Conservation (phyloP, 2,113 vertebrate species). For the Nycticorax nycticorax region DNA sequence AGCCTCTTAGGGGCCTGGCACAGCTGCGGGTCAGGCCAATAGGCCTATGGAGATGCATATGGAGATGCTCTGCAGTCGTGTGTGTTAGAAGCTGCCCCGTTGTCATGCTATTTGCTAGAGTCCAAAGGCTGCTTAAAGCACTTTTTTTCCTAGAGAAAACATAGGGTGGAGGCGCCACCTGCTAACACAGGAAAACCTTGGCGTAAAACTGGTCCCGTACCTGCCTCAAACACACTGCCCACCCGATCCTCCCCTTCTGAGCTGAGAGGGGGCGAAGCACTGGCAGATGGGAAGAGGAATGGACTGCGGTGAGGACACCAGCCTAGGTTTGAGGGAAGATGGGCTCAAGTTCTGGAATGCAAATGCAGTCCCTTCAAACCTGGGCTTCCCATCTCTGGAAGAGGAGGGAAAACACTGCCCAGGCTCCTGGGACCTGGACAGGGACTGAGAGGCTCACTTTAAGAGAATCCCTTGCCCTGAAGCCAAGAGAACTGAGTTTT, state of each 20-base stretch:
- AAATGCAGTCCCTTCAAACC: background rate
- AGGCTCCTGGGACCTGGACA: background rate
- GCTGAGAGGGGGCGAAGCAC: background rate
- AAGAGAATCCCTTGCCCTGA: background rate
- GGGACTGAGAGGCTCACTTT: background rate
- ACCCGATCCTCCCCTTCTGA: background rate
- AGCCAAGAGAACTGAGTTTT: background rate
- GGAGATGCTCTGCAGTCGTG: accelerated
- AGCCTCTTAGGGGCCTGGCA: background rate
- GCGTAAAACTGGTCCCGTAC: background rate
- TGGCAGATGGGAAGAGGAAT: background rate
- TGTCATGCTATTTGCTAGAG: background rate
- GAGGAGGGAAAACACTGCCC: background rate
- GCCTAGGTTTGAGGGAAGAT: background rate
- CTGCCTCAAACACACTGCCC: background rate
- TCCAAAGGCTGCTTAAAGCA: background rate
- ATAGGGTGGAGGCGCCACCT: background rate
- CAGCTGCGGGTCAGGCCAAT: background rate
- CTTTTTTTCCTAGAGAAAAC: background rate
- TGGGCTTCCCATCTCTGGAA: background rate
- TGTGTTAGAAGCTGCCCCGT: background rate
- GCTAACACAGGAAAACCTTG: background rate
- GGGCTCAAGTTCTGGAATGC: background rate
- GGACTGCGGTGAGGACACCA: background rate
- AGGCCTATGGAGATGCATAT: background rate